Evolutionary conservation across 2,888 invertebrate species (phyloP).

Genomic region (Ophion ellenae): DNA sequence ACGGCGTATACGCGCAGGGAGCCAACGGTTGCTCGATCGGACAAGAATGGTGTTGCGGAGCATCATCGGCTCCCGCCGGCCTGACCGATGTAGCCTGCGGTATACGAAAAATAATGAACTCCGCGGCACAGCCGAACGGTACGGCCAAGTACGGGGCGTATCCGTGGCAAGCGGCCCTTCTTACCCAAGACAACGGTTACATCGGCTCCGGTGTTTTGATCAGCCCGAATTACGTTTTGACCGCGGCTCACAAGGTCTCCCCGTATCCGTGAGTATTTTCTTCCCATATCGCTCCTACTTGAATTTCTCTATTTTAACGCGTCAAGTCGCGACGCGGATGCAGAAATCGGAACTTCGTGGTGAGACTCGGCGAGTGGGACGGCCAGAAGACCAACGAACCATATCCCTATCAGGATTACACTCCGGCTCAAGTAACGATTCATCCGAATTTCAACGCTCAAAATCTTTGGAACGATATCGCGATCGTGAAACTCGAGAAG

Average conservation of each 20-base stretch:
- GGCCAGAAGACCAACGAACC: conserved; percentile 88
- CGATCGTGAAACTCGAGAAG: conserved; percentile 88
- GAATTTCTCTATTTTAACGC: neutral
- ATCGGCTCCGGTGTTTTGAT: conserved; percentile 81
- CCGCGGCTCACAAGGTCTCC: conserved; percentile 84
- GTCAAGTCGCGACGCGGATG: too few relatives aligned
- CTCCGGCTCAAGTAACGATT: conserved; percentile 86
- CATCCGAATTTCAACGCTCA: conserved; percentile 89
- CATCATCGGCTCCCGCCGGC: conserved; percentile 16
- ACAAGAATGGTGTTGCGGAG: conserved; percentile 69
- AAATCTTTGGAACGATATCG: conserved; percentile 92
- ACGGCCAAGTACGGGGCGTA: conserved; percentile 78
- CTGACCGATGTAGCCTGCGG: conserved; percentile 70
- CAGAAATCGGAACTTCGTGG: conserved; percentile 85
- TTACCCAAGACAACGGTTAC: conserved; percentile 69
- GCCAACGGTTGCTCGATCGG: conserved; percentile 67
- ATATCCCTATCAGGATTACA: conserved; percentile 87
- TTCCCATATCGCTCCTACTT: neutral
- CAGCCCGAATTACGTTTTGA: conserved; percentile 82
- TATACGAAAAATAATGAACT: conserved; percentile 71
- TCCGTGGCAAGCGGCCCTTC: conserved; percentile 79
- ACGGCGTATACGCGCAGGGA: neutral
- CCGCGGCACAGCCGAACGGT: conserved; percentile 69
- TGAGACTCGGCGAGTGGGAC: conserved; percentile 92
- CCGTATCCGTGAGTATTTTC: conserved; percentile 75